Percentiles rank a stretch among this genome's conserved stretches.
Evolutionary conservation across 1,140 invertebrate species (phyloP).

Genomic region (Drosophila tristis): DNA sequence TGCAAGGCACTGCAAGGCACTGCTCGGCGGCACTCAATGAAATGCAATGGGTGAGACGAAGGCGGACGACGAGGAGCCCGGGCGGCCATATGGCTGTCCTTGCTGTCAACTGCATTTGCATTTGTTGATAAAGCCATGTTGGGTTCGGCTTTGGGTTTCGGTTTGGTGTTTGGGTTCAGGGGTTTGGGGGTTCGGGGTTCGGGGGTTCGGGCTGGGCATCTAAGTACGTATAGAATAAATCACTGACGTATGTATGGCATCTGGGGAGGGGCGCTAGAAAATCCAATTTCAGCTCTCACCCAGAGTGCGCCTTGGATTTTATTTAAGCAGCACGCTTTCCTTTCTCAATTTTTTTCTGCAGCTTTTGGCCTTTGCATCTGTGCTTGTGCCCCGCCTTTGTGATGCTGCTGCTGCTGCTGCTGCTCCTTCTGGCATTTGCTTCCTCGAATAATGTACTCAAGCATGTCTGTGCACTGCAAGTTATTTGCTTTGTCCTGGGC

Average conservation of each 20-base stretch:
- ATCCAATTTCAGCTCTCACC: constrained; percentile 65
- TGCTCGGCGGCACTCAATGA: constrained; percentile 42
- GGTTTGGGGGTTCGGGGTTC: too few relatives aligned
- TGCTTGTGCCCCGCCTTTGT: constrained; percentile 13
- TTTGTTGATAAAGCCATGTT: constrained; percentile 75
- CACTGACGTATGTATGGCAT: constrained; percentile 54
- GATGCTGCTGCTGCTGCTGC: background rate
- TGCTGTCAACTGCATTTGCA: constrained; percentile 75
- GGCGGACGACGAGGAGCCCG: background rate
- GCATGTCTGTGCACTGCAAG: constrained; percentile 34
- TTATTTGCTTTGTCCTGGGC: constrained; percentile 59
- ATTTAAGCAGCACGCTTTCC: constrained; percentile 60
- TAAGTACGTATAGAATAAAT: constrained; percentile 68
- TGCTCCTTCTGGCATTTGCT: constrained; percentile 20
- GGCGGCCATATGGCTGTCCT: constrained; percentile 46
- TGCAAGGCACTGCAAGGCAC: too few relatives aligned
- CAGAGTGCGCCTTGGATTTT: constrained; percentile 52
- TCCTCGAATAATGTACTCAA: constrained; percentile 47
- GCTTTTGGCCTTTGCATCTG: constrained; percentile 9
- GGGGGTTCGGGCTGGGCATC: constrained; percentile 10
- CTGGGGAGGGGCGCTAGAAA: constrained; percentile 33
- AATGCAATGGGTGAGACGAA: constrained; percentile 49
- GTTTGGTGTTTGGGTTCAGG: constrained; percentile 16
- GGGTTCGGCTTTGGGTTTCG: constrained; percentile 18
- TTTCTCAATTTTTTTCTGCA: background rate